These are phyloP conservation scores for Dasysyrphus tricinctus DNA, from an alignment of 2,888 invertebrate species.

Conservation along the genomic window DNA sequence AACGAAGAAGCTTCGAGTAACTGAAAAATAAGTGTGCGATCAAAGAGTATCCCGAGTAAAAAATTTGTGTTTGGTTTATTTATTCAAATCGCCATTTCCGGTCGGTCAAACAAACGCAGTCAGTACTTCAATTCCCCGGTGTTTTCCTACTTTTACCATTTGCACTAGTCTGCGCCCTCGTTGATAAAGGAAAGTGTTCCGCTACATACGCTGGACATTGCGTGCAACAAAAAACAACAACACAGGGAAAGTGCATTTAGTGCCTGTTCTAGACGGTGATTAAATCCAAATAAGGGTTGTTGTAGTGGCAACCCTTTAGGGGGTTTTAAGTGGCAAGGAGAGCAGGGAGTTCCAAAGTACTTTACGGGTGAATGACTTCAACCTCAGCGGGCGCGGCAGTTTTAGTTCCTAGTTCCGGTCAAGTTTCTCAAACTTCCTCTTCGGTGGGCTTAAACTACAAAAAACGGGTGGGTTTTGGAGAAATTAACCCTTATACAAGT, in stretches of 20 bases:
- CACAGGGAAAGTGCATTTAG: slow-evolving; percentile 67
- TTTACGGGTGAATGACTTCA: slow-evolving; percentile 68
- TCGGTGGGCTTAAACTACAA: background rate
- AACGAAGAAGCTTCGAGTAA: slow-evolving; percentile 69
- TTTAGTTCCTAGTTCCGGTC: slow-evolving; percentile 67
- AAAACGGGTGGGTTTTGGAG: background rate
- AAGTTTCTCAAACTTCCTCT: slow-evolving; percentile 46
- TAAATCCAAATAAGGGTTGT: slow-evolving; percentile 60
- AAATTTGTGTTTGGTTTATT: slow-evolving; percentile 9
- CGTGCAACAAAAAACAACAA: slow-evolving; percentile 53
- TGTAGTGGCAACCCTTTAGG: background rate
- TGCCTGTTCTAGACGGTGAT: slow-evolving; percentile 39
- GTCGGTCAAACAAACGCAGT: slow-evolving; percentile 61
- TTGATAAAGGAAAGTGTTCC: slow-evolving; percentile 50
- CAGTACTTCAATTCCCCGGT: slow-evolving; percentile 35
- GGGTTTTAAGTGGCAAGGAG: background rate
- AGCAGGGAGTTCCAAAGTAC: slow-evolving; percentile 59
- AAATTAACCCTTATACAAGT: slow-evolving; percentile 61
- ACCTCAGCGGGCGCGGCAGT: slow-evolving; percentile 5
- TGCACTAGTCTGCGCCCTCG: slow-evolving; percentile 31
- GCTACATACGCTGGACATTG: slow-evolving; percentile 64
- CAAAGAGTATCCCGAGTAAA: background rate
- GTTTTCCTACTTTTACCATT: slow-evolving; percentile 2
- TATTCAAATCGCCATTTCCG: slow-evolving; percentile 58
- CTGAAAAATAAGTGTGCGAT: slow-evolving; percentile 11